Base-by-base conservation (phyloP, 2,797 vertebrate species). In the Melanotaenia maccullochi region DNA sequence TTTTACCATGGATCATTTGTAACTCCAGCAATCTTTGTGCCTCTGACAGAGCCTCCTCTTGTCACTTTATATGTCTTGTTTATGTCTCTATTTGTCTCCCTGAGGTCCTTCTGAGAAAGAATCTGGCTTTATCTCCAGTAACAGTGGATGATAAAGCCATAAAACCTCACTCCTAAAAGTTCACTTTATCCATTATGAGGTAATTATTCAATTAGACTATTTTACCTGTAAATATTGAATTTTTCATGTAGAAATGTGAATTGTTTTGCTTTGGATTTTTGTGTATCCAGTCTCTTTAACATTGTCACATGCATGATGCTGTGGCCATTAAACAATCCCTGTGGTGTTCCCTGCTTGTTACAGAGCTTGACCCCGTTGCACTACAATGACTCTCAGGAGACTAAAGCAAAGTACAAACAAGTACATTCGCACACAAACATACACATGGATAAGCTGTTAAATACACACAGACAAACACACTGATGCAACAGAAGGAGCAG, bases 31-130 rank as follows among this genome's bases (percentile, higher is more conserved):
- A 40, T 64, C 61, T 35, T 18, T 63, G 71, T 71, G 58, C 62
- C 62, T 68, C 49, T 74, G 24, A 75, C 36, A 74, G 57, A 58
- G n/a, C 18, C 54, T 58, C 20, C 40, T 73, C 38, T 62, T 68
- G 71, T 79, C 67, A 76, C 51, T 72, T 71, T 75, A 71, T 82
- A 76, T 57, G 56, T 60, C 58, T 73, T 72, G 51, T 58, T 67
- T 66, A 40, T 68, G 68, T 81, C 70, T 87, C 56, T 49, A 30
- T 75, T 64, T 71, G 44, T 52, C 55, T 73, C 64, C 82, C 77
- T 61, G 61, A 22, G 30, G 68, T 67, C 57, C 58, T 52, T 55
- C 60, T 47, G 35, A 49, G 35, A 51, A 71, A 65, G 63, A 44
- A 49, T 49, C 59, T 64, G 60, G 22, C 44, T 68, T 57, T 67